Conservation (phyloP, 1,140 invertebrate genomes). For the Frieseomelitta varia region DNA sequence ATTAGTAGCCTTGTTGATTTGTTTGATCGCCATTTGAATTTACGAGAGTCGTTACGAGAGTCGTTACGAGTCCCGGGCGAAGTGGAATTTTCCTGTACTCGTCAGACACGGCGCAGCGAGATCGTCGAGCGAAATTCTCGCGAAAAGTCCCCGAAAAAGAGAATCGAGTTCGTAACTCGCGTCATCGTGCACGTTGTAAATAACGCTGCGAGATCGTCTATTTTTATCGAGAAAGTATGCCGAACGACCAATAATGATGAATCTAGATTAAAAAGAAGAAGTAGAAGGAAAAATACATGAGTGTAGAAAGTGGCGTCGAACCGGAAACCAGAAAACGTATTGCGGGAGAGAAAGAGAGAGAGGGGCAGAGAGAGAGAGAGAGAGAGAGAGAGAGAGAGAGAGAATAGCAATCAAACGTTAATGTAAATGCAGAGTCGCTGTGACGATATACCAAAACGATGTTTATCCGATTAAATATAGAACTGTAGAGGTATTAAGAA, state of each 20-base stretch:
- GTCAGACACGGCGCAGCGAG: slow-evolving; percentile 13
- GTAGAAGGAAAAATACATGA: neutral
- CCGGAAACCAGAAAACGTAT: slow-evolving; percentile 39
- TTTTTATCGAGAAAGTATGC: slow-evolving; percentile 70
- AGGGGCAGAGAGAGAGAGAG: too few relatives aligned
- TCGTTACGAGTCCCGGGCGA: neutral
- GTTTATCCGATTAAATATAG: slow-evolving; percentile 70
- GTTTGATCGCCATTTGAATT: neutral
- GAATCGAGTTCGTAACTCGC: neutral
- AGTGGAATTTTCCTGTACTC: slow-evolving; percentile 27
- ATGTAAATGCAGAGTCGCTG: slow-evolving; percentile 77
- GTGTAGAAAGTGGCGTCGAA: neutral
- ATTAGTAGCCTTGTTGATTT: neutral
- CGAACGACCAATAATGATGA: slow-evolving; percentile 71
- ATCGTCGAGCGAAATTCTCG: neutral
- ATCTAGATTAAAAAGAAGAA: slow-evolving; percentile 11
- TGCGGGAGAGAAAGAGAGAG: slow-evolving; percentile 31
- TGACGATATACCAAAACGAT: slow-evolving; percentile 82
- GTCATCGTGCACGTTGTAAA: slow-evolving; percentile 53
- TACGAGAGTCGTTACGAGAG: neutral
- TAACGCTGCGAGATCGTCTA: slow-evolving; percentile 65
- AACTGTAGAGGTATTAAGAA: slow-evolving; percentile 54
- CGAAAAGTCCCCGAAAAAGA: neutral
- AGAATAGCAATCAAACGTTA: slow-evolving; percentile 77
- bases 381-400: neutral